Conservation (phyloP, 2,888 invertebrate species). For the Dicyrtoma fusca region DNA sequence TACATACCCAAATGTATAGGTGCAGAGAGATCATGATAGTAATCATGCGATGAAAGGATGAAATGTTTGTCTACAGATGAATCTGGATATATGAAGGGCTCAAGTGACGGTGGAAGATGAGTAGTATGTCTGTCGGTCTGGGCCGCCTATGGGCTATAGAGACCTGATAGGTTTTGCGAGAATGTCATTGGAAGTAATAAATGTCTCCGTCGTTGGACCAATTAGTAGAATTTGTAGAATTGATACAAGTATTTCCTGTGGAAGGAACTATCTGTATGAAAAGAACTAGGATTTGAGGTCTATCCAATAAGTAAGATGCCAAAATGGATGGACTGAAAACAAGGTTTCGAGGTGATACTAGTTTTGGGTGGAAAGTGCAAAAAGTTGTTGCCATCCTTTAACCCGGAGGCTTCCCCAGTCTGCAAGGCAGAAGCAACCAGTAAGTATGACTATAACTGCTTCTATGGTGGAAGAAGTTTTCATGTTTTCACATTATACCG, state of each 20-base stretch:
- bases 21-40: neutral
- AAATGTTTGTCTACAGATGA: neutral
- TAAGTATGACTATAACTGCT: too few species aligned
- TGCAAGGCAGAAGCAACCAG: neutral
- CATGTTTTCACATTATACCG: too few species aligned
- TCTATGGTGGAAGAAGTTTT: too few species aligned
- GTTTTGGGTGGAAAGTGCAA: slow-evolving; percentile 56
- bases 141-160: too few species aligned
- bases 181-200: slow-evolving; percentile 3
- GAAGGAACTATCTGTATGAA: slow-evolving; percentile 25
- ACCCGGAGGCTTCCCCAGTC: slow-evolving; percentile 41
- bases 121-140: too few species aligned
- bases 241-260: slow-evolving; percentile 33
- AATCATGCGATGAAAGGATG: neutral
- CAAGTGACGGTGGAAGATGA: too few species aligned
- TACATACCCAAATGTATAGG: neutral
- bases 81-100: too few species aligned
- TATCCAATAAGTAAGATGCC: slow-evolving; percentile 44
- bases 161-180: too few species aligned
- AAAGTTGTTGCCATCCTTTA: slow-evolving; percentile 46
- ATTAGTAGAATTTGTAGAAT: neutral
- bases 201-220: too few species aligned
- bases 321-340: slow-evolving; percentile 47
- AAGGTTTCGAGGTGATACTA: slow-evolving; percentile 57
- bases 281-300: slow-evolving; percentile 56